These are phyloP conservation scores for western clawed frog (Xenopus tropicalis) DNA, from an alignment of 2,113 vertebrate genomes.

Conservation along the genomic window UCB_Xtro_10.0 CM004446.2:129545501-129546000, in stretches of 20 bases:
- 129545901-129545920: background rate
- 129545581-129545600: conserved; percentile 5
- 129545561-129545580: conserved; percentile 5
- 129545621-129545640: conserved; percentile 26
- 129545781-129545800: conserved; percentile 34
- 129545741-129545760: conserved; percentile 17
- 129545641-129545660: background rate
- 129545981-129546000: background rate
- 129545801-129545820: background rate
- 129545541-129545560: conserved; percentile 2
- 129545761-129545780: conserved; percentile 15
- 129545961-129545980: background rate
- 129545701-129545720: conserved; percentile 16
- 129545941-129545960: background rate
- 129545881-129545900: background rate
- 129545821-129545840: background rate
- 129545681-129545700: conserved; percentile 4
- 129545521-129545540: background rate
- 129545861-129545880: background rate
- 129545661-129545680: conserved; percentile 6
- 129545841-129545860: background rate
- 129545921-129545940: background rate
- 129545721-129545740: conserved; percentile 4
- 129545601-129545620: conserved; percentile 18
- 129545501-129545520: background rate